Conservation (phyloP, 2,797 vertebrate genomes). For the Margarornis squamiger region DNA sequence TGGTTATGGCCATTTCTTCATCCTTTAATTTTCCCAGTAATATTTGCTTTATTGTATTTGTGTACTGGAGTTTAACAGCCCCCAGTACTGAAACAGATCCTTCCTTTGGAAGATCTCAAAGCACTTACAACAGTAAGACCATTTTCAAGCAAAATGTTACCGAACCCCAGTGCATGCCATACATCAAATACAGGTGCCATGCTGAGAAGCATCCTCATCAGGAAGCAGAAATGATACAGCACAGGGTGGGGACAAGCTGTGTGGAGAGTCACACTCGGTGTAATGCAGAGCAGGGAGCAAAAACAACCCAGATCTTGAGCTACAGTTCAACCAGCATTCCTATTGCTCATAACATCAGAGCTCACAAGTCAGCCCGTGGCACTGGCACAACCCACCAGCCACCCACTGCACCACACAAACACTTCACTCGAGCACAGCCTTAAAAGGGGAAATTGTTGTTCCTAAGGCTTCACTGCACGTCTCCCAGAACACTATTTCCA, state of each 20-base stretch:
- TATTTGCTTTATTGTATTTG: neutral
- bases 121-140: neutral
- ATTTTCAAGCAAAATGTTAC: neutral
- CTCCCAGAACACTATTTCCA: neutral
- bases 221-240: neutral
- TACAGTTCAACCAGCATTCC: neutral
- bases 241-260: fast-evolving
- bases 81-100: neutral
- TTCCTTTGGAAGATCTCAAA: constrained; percentile 28
- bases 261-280: fast-evolving
- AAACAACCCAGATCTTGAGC: neutral
- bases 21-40: constrained; percentile 35
- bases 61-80: neutral
- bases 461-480: neutral
- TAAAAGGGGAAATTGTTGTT: neutral
- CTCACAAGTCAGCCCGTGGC: fast-evolving
- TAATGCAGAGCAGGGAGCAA: neutral
- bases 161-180: neutral
- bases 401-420: neutral
- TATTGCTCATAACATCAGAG: fast-evolving
- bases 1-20: neutral
- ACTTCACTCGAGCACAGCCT: neutral
- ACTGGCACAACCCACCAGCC: neutral
- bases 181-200: neutral
- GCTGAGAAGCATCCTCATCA: neutral